Percentiles rank a stretch among this genome's conserved stretches.
These are phyloP conservation scores for Polymixis flavicincta DNA, from an alignment of 2,888 invertebrate species.

Conservation along the genomic window DNA sequence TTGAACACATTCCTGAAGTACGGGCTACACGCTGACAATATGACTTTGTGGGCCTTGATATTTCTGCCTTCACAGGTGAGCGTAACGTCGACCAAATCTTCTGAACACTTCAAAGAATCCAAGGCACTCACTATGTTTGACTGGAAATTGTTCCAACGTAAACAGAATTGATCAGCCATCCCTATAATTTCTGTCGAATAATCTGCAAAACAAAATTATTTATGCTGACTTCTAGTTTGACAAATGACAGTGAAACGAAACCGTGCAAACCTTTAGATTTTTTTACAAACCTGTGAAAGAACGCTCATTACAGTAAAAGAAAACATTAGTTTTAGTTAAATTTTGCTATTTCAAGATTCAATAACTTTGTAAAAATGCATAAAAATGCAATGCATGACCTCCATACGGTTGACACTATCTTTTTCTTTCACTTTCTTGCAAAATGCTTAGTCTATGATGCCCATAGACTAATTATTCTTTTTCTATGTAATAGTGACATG, in stretches of 20 bases:
- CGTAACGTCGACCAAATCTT: slow-evolving; percentile 94
- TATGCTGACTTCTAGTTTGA: slow-evolving; percentile 71
- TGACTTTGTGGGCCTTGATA: slow-evolving; percentile 94
- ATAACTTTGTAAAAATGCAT: slow-evolving; percentile 77
- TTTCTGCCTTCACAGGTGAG: slow-evolving; percentile 93
- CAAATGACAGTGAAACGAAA: slow-evolving; percentile 69
- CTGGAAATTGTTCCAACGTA: slow-evolving; percentile 94
- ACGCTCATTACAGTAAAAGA: slow-evolving; percentile 73
- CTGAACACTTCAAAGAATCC: slow-evolving; percentile 92
- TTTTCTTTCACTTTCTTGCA: slow-evolving; percentile 82
- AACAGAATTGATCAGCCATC: slow-evolving; percentile 93
- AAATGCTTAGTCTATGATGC: slow-evolving; percentile 47
- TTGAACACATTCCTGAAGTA: slow-evolving; percentile 94
- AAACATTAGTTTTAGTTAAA: slow-evolving; percentile 71
- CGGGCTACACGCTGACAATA: slow-evolving; percentile 94
- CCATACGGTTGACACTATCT: slow-evolving; percentile 84
- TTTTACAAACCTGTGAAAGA: slow-evolving; percentile 70
- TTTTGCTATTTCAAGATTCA: slow-evolving; percentile 63
- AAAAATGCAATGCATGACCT: slow-evolving; percentile 90
- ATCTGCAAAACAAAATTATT: slow-evolving; percentile 77
- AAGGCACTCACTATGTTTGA: slow-evolving; percentile 93
- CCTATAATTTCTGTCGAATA: slow-evolving; percentile 79
- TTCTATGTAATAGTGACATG: neutral
- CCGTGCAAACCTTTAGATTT: slow-evolving; percentile 46
- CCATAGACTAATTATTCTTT: slow-evolving; percentile 33